Conservation (phyloP, 2,113 vertebrate species). For the Thunnus maccoyii region DNA sequence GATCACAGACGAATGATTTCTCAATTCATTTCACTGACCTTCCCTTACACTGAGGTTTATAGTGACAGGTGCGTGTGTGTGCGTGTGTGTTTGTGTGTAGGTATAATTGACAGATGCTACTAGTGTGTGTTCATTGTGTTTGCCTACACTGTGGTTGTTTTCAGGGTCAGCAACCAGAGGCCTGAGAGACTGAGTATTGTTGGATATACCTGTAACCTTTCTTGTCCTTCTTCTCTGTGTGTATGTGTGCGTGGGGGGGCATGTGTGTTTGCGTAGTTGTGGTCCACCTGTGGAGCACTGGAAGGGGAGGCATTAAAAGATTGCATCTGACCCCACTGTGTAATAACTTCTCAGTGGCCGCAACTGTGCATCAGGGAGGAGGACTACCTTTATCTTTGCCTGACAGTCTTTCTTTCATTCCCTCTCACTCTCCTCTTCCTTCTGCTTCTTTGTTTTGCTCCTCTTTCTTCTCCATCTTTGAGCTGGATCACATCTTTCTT, state of each 20-base stretch:
- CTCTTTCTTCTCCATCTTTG: background rate
- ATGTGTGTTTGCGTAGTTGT: background rate
- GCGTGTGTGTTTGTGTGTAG: background rate
- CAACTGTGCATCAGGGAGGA: slow-evolving; percentile 16
- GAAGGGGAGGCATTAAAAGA: slow-evolving; percentile 64
- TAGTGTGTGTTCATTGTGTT: background rate
- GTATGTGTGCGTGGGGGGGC: slow-evolving; percentile 1
- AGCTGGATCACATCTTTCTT: background rate
- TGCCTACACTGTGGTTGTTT: slow-evolving; percentile 19
- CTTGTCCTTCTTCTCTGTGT: slow-evolving; percentile 26
- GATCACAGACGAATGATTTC: slow-evolving; percentile 36
- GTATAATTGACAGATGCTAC: background rate
- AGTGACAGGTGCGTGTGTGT: slow-evolving; percentile 3
- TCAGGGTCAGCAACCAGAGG: slow-evolving; percentile 49
- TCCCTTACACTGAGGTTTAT: slow-evolving; percentile 5
- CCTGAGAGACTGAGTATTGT: slow-evolving; percentile 26
- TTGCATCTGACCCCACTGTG: slow-evolving; percentile 65
- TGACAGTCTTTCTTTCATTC: slow-evolving; percentile 42
- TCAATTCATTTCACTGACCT: slow-evolving; percentile 33
- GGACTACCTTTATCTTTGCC: slow-evolving; percentile 46
- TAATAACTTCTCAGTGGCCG: slow-evolving; percentile 56
- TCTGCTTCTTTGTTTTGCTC: background rate
- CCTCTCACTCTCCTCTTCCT: background rate
- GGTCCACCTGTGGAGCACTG: slow-evolving; percentile 47
- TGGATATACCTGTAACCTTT: slow-evolving; percentile 48